A percentile compares a stretch with the other conserved stretches of the same genome.
Evolutionary conservation across 2,797 vertebrate species (phyloP).

Genomic region (Danio aesculapii): DNA sequence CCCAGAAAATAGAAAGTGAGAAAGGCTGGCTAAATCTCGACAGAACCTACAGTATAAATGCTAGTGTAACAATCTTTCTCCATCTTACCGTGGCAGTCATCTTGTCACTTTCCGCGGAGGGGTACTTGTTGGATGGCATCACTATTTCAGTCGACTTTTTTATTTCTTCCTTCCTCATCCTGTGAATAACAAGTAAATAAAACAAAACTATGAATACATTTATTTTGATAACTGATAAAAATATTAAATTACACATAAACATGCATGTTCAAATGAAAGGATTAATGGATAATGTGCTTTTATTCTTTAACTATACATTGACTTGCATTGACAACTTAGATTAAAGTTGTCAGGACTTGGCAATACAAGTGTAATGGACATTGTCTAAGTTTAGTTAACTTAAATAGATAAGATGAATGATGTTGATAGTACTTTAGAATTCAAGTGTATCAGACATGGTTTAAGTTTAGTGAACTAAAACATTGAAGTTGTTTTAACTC

Average conservation of each 20-base stretch:
- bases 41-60: not conserved
- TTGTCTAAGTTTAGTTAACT: too few species aligned
- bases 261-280: not conserved
- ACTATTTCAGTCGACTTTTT: slow-evolving; percentile 54
- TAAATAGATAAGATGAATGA: too few species aligned
- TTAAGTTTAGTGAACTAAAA: too few species aligned
- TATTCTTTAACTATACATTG: not conserved
- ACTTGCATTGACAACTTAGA: not conserved
- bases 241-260: not conserved
- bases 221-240: not conserved
- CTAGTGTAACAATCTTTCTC: not conserved
- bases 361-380: too few species aligned
- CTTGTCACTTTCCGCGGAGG: slow-evolving; percentile 76
- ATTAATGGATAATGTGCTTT: not conserved
- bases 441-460: too few species aligned
- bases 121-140: slow-evolving; percentile 80
- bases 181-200: slow-evolving; percentile 22
- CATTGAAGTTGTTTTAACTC: too few species aligned
- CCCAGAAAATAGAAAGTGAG: not conserved
- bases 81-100: slow-evolving; percentile 78
- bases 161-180: slow-evolving; percentile 30
- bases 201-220: slow-evolving; percentile 13
- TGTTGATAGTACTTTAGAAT: too few species aligned
- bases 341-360: too few species aligned
- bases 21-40: not conserved